phyloP scores from a whole-genome alignment of 2,888 invertebrate genomes.

The Stictocephala bisonia region DNA sequence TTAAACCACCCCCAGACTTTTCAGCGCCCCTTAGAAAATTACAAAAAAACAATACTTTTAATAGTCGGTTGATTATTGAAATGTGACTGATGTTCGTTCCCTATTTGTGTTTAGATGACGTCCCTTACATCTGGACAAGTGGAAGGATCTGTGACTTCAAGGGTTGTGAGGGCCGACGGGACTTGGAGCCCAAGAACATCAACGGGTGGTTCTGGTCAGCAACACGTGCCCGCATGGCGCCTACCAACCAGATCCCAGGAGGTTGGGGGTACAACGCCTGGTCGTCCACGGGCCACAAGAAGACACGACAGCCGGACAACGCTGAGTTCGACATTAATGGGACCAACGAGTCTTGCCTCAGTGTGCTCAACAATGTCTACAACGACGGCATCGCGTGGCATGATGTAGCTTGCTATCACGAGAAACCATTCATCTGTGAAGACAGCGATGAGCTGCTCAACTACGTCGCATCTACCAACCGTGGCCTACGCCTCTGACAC shows the following conservation, averaged over 20 bases:
- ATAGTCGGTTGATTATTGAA: too few species aligned
- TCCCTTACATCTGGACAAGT: conserved; percentile 94
- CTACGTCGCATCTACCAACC: conserved; percentile 87
- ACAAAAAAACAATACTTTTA: too few species aligned
- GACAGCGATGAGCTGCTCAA: conserved; percentile 89
- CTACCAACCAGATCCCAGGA: conserved; percentile 78
- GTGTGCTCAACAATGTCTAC: conserved; percentile 91
- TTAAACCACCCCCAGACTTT: too few species aligned
- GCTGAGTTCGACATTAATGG: conserved; percentile 90
- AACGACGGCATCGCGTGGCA: conserved; percentile 95
- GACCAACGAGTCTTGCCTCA: conserved; percentile 87
- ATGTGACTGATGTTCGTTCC: too few species aligned
- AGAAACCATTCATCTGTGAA: conserved; percentile 92
- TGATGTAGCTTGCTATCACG: conserved; percentile 93
- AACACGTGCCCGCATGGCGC: conserved; percentile 85
- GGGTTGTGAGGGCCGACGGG: conserved; percentile 87
- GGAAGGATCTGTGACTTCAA: conserved; percentile 94
- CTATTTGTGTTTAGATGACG: conserved; percentile 74
- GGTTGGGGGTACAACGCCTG: conserved; percentile 89
- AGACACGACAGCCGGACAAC: conserved; percentile 88
- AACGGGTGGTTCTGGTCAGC: conserved; percentile 96
- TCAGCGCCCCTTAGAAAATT: too few species aligned
- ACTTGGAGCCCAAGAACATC: conserved; percentile 86
- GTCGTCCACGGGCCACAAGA: conserved; percentile 93
- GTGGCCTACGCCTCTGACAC: conserved; percentile 78